Percentiles rank a stretch among this genome's conserved stretches.
Conservation (phyloP, 2,797 vertebrate species). For the Malacoctenus gilli region DNA sequence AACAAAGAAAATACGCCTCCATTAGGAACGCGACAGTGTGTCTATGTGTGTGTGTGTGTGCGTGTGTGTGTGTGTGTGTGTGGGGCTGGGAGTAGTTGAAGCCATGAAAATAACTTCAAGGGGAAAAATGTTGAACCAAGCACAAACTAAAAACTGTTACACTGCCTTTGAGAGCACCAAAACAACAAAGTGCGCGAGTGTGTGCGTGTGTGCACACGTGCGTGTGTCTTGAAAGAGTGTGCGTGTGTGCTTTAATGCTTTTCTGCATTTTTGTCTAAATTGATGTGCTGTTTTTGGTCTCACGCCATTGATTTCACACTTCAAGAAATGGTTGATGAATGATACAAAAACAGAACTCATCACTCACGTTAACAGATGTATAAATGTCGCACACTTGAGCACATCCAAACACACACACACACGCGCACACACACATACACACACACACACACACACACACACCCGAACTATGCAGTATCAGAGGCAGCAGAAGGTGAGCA, state of each 20-base stretch:
- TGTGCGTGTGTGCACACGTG: not conserved
- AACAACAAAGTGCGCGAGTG: conserved; percentile 7
- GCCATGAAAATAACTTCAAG: conserved; percentile 56
- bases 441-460: conserved; percentile 16
- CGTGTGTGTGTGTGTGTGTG: conserved; percentile 18
- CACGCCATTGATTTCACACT: no score
- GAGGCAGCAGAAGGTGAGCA: conserved; percentile 62
- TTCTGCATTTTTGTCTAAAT: no score
- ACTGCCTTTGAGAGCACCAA: conserved; percentile 16
- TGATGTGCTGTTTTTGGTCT: no score
- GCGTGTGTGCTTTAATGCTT: not conserved
- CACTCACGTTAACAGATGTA: no score
- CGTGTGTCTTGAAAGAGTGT: no score
- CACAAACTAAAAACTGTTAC: conserved; percentile 31
- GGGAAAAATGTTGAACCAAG: conserved; percentile 48
- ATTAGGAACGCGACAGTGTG: conserved; percentile 27
- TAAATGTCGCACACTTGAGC: no score
- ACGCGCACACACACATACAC: conserved; percentile 6
- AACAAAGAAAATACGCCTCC: conserved; percentile 65
- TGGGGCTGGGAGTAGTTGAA: conserved; percentile 11
- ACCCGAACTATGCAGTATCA: conserved; percentile 1
- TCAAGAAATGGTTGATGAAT: no score
- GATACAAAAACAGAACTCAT: no score
- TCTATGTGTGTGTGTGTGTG: conserved; percentile 24
- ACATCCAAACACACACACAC: conserved; percentile 30